Conservation (phyloP, 2,797 vertebrate species). For the Helarctos malayanus region DNA sequence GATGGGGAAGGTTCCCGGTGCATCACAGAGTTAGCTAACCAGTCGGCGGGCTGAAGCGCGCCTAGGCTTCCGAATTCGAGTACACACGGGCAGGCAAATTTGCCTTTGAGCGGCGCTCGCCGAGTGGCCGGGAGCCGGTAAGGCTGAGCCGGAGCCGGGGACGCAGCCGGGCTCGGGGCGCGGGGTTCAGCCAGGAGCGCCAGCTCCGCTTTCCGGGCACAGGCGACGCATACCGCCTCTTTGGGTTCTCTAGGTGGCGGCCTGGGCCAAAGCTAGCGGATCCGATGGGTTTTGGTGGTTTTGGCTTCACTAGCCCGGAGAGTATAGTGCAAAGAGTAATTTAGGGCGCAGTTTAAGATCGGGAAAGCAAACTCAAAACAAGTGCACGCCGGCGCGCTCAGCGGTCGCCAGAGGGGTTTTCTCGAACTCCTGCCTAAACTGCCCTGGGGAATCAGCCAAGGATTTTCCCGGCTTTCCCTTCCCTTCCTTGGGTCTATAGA, state of each 20-base stretch:
- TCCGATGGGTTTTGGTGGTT: neutral
- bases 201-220: neutral
- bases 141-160: neutral
- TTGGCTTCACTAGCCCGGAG: neutral
- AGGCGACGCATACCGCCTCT: neutral
- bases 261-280: neutral
- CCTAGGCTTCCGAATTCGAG: neutral
- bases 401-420: neutral
- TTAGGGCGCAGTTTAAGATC: neutral
- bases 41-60: neutral
- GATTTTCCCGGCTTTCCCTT: neutral
- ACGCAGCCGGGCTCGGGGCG: rapidly evolving
- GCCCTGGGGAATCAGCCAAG: neutral
- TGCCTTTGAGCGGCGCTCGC: conserved; percentile 43
- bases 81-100: neutral
- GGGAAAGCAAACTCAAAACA: conserved; percentile 19
- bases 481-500: conserved; percentile 23
- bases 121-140: rapidly evolving
- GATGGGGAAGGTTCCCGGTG: neutral
- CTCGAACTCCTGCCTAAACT: neutral
- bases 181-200: neutral
- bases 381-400: neutral
- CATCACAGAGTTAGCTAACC: neutral
- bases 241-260: neutral
- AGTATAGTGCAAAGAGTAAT: neutral